Evolutionary conservation across 2,113 vertebrate genomes (phyloP).

Genomic region (Pheucticus melanocephalus): DNA sequence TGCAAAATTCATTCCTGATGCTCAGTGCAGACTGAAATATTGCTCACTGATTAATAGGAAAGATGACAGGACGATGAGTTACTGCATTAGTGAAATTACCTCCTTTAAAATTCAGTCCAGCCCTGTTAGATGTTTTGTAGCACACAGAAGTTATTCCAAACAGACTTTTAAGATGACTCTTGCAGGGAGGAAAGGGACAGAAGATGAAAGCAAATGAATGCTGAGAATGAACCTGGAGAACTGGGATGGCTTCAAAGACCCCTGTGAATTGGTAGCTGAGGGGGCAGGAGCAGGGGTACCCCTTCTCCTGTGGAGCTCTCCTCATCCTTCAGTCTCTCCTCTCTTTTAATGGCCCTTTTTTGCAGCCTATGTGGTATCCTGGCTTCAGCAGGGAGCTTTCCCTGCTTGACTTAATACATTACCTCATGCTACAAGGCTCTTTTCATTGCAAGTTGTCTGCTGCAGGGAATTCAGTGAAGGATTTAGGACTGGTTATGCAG

Average conservation of each 20-base stretch:
- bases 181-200: neutral
- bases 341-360: neutral
- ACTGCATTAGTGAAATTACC: neutral
- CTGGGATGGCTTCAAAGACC: neutral
- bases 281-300: neutral
- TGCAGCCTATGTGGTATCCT: neutral
- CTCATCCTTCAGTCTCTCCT: neutral
- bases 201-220: neutral
- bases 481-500: neutral
- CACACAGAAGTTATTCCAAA: neutral
- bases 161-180: neutral
- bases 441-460: neutral
- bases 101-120: neutral
- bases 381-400: neutral
- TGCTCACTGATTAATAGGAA: conserved; percentile 16
- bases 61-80: neutral
- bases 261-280: neutral
- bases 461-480: neutral
- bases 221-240: neutral
- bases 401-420: neutral
- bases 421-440: neutral
- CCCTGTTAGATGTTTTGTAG: neutral
- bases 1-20: conserved; percentile 19
- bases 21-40: neutral
- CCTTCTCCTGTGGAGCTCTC: neutral